Evolutionary conservation across 1,140 invertebrate species (phyloP), one percentile per base, ranked within the genome.

Genomic region (Rhyzopertha dominica): DNA sequence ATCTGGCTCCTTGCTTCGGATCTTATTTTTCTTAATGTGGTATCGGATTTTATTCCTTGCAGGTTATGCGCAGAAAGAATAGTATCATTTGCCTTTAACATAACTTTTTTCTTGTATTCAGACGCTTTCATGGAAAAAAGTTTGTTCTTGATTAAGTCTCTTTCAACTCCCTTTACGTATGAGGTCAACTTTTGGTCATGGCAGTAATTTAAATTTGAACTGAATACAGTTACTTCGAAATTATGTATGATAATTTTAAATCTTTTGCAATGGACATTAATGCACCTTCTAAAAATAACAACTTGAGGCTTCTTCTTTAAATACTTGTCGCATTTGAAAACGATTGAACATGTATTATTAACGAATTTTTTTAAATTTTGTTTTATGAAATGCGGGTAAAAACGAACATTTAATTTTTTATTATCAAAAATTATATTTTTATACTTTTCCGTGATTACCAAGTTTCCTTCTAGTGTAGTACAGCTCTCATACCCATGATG

Each of bases 31-130:
- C 36, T 3, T 5, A 39, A n/a, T 25, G 36, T 39, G 14, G 7
- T 12, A 39, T 39, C 36, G 5, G 36, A 24, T 14, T 39, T 39
- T 24, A 39, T 24, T 2, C 17, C 23, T 39, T 39, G 36, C 23
- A 39, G 26, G 26, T 36, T 36, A 20, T 39, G 24, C 24, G 22
- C 19, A 20, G 16, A 9, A 20, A 39, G 26, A 39, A 25, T 8
- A 25, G 17, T 20, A 16, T 39, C 5, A 39, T 7, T 9, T 10
- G 36, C 18, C 24, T 22, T 13, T 25, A 25, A 17, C 17, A 39
- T 20, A 14, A 24, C 17, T 8, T 39, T 25, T 9, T 25, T 39
- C 13, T 39, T 39, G 14, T 39, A 39, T 8, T 39, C 16, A 39
- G 17, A 25, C 26, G 36, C 14, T 25, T 25, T 39, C 10, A 22